Base-by-base conservation (phyloP, 2,888 invertebrate species). In the Amphimallon solstitiale region DNA sequence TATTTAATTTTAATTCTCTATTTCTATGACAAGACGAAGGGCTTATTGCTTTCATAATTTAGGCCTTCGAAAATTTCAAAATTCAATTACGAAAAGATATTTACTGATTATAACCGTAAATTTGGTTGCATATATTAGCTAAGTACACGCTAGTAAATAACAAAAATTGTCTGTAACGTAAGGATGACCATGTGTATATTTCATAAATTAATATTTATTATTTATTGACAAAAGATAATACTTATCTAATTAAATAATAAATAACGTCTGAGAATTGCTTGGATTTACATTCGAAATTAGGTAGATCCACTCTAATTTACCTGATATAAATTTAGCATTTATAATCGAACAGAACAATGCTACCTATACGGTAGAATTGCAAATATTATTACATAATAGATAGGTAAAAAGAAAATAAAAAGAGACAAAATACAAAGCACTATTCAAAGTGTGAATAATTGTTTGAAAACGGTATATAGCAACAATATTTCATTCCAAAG, bases 381-480 rank as follows among this genome's bases (percentile, higher is more conserved):
- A 56, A 56, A 56, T 40, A 56, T 12, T 23, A 23, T 56, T 56
- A 56, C 21, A 56, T 56, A 52, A 52, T 52, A 38, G 40, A 17
- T 52, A n/a, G 17, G 19, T 56, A 23, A 23, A 56, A 56, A 23
- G 40, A 35, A 56, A 40, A 56, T 43, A 35, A 23, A 56, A 23
- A 38, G 35, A 40, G 56, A 56, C 40, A 40, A 56, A 40, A 43
- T 56, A 43, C 29, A 29, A 29, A 40, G n/a, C 40, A 23, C 12
- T 56, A 56, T 56, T 56, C 40, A 2, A 56, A 38, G 23, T 40
- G 38, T 40, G 17, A 21, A 54, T 19, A 61, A 61, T 45, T 37
- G 21, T 48, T 48, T 10, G 23, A 23, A 10, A 48, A 29, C 23
- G 10, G 37, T 37, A 61, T 48, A 49, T 48, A 49, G 37, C 35